A percentile compares a stretch with the other conserved stretches of the same genome.
These are phyloP conservation scores for Myotis davidii DNA, from an alignment of 2,113 vertebrate genomes.

Conservation along the genomic window DNA sequence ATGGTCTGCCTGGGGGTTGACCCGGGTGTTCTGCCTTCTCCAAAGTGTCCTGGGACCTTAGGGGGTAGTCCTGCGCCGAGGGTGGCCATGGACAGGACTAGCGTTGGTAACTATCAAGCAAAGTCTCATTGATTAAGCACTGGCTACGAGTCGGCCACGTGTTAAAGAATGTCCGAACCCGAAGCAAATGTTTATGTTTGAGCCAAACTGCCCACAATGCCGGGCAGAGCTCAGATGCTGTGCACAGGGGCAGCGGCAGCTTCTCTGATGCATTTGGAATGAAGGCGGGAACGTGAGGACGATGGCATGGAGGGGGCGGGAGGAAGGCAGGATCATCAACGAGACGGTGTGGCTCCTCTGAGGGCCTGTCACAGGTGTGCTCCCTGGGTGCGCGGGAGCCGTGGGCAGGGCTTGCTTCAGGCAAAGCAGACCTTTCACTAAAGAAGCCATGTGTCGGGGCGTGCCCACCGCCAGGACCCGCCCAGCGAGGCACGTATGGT, in stretches of 20 bases:
- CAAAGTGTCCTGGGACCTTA: background rate
- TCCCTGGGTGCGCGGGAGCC: background rate
- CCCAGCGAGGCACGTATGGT: background rate
- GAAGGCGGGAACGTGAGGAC: background rate
- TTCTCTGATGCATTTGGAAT: background rate
- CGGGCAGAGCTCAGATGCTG: background rate
- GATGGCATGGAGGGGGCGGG: fast-evolving
- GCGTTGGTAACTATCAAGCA: background rate
- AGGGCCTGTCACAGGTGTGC: background rate
- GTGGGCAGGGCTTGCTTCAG: background rate
- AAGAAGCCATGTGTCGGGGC: background rate
- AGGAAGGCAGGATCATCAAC: background rate
- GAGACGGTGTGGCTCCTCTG: background rate
- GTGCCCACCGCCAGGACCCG: background rate
- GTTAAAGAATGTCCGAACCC: background rate
- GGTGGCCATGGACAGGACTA: background rate
- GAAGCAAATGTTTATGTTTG: background rate
- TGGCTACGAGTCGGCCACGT: background rate
- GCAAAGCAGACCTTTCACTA: background rate
- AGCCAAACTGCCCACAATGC: background rate
- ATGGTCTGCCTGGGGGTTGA: background rate
- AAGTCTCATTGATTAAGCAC: background rate
- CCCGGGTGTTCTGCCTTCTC: background rate
- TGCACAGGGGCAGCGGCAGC: background rate
- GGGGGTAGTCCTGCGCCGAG: background rate